A percentile compares a stretch with the other conserved stretches of the same genome.
These are phyloP conservation scores for Athene noctua DNA, from an alignment of 2,113 vertebrate species.

Conservation along the genomic window DNA sequence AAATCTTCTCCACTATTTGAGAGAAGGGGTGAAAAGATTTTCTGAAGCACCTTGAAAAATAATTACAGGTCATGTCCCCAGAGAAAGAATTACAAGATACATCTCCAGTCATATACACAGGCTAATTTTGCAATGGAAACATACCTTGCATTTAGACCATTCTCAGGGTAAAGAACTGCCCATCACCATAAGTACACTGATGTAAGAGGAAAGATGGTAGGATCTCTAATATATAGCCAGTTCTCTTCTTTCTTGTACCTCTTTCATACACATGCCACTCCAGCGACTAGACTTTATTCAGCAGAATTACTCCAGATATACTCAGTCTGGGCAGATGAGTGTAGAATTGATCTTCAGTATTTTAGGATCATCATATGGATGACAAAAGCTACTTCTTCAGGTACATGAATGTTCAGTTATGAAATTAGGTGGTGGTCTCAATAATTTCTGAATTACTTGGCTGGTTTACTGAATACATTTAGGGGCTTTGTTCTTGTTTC, in stretches of 20 bases:
- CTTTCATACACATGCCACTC: neutral
- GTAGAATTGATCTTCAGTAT: neutral
- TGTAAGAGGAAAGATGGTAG: neutral
- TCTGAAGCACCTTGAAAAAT: neutral
- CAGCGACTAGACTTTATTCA: neutral
- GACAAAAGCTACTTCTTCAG: neutral
- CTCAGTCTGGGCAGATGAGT: neutral
- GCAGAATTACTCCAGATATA: neutral
- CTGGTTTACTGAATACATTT: neutral
- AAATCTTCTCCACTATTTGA: neutral
- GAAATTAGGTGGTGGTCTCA: neutral
- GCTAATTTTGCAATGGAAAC: neutral
- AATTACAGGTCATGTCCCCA: neutral
- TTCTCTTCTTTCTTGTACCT: neutral
- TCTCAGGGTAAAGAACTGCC: neutral
- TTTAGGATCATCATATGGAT: neutral
- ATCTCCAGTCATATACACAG: neutral
- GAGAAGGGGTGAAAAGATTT: neutral
- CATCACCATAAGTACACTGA: neutral
- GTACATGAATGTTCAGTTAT: neutral
- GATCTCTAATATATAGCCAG: neutral
- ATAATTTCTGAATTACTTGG: neutral
- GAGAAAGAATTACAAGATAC: neutral
- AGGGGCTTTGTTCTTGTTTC: neutral
- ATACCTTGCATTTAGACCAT: neutral